Conservation (phyloP, 2,797 vertebrate genomes). For the Tiaroga cobitis region DNA sequence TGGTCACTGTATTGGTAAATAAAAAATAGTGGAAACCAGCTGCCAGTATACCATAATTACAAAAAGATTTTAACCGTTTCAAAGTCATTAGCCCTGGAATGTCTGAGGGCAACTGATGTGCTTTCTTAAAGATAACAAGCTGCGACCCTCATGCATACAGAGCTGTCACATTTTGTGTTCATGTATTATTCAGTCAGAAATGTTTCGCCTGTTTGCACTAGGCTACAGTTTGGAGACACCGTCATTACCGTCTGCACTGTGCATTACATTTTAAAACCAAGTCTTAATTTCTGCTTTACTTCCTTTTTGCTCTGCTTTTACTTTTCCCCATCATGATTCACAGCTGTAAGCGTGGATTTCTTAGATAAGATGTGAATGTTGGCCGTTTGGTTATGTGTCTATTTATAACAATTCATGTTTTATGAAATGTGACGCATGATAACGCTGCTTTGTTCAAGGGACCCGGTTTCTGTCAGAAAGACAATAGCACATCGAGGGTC, state of each 20-base stretch:
- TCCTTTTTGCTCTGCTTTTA: neutral
- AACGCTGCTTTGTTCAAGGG: slow-evolving; percentile 10
- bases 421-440: slow-evolving; percentile 14
- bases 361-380: neutral
- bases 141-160: slow-evolving; percentile 30
- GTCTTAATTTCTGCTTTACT: neutral
- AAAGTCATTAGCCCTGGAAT: neutral
- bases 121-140: slow-evolving; percentile 21
- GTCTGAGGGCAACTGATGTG: neutral
- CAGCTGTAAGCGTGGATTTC: neutral
- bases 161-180: slow-evolving; percentile 29
- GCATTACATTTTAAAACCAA: neutral
- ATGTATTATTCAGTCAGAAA: slow-evolving; percentile 36
- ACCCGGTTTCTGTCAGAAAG: neutral
- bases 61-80: neutral
- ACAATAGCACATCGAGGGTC: neutral
- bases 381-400: neutral
- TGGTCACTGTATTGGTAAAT: neutral
- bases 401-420: slow-evolving; percentile 1
- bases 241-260: neutral
- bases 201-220: neutral
- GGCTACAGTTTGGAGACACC: neutral
- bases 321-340: neutral
- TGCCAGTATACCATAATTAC: neutral
- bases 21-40: neutral